phyloP scores from a whole-genome alignment of 2,113 vertebrate species.

The Neolamprologus sp. region DNA sequence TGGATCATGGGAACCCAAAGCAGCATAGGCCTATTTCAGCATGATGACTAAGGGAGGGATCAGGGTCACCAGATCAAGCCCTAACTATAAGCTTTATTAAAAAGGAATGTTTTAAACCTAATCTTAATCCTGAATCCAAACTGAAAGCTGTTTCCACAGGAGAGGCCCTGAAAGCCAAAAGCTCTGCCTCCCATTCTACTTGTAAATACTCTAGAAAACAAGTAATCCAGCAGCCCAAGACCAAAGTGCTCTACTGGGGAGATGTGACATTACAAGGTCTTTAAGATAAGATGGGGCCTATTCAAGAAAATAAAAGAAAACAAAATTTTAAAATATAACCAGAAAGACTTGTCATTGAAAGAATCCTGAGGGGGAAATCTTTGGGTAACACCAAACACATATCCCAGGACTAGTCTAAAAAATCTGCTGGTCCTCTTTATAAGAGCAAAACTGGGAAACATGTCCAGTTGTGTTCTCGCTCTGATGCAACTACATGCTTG shows the following conservation, averaged over 20 bases:
- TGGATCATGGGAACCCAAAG: neutral
- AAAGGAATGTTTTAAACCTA: neutral
- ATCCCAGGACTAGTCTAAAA: neutral
- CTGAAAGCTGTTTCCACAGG: accelerated
- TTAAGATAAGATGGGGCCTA: neutral
- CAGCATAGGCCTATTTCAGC: neutral
- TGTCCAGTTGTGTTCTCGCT: neutral
- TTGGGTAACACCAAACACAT: neutral
- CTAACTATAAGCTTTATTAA: neutral
- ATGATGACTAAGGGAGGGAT: neutral
- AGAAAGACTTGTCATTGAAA: neutral
- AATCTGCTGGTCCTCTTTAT: neutral
- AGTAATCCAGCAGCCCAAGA: neutral
- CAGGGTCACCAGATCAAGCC: neutral
- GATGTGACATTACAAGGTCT: neutral
- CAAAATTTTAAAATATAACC: neutral
- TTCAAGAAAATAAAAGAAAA: neutral
- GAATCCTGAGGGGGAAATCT: neutral
- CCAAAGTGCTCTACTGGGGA: neutral
- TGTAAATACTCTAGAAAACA: neutral
- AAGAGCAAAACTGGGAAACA: neutral
- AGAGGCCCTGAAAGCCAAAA: neutral
- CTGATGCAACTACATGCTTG: neutral
- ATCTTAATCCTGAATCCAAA: neutral
- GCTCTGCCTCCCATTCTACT: neutral